phyloP scores from a whole-genome alignment of 2,888 invertebrate species.

The Altica lythri region DNA sequence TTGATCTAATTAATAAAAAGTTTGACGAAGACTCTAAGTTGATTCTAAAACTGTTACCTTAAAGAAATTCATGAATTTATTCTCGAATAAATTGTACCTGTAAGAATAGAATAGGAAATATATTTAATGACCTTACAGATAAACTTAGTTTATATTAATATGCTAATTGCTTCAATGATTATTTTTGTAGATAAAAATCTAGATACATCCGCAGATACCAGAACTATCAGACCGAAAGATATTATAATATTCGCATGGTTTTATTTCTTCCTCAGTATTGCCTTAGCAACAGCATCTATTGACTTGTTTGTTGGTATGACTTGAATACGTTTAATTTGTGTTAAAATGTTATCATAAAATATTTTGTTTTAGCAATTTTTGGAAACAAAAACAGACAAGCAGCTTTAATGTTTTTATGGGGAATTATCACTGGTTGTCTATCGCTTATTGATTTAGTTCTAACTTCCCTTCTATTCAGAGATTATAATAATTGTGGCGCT shows the following conservation, averaged over 20 bases:
- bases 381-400: conserved; percentile 30
- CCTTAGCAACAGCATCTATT: conserved; percentile 39
- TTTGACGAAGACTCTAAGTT: no score
- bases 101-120: no score
- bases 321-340: conserved; percentile 3
- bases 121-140: no score
- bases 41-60: no score
- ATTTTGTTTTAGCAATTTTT: conserved; percentile 32
- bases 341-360: neutral
- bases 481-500: conserved; percentile 30
- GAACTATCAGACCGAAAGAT: conserved; percentile 34
- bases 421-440: conserved; percentile 29
- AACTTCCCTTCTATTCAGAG: conserved; percentile 33
- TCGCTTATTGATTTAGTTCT: conserved; percentile 40
- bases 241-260: conserved; percentile 42
- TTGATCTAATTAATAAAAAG: no score
- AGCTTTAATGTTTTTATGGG: conserved; percentile 30
- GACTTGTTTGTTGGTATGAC: conserved; percentile 37
- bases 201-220: neutral
- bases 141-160: no score
- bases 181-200: conserved; percentile 6
- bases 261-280: conserved; percentile 37
- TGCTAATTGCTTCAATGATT: no score
- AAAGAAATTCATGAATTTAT: no score
- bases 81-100: no score